Base-by-base conservation (phyloP, 2,113 vertebrate species). In the Octodon degus region DNA sequence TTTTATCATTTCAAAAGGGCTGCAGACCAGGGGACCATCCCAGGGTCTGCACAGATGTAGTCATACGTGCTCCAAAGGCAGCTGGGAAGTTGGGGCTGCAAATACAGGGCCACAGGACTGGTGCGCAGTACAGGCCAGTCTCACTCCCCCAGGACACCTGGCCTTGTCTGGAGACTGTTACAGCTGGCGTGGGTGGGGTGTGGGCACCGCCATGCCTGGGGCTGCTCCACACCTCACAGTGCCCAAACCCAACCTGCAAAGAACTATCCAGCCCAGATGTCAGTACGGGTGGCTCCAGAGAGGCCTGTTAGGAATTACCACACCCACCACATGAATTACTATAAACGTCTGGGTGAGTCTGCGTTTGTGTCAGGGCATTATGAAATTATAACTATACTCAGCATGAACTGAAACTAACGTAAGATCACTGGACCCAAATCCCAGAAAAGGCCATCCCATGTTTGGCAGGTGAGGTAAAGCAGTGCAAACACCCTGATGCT, bases 101-200 rank as follows among this genome's bases (percentile, higher is more conserved):
- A 67, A 80, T 11, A 32, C 3, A 27, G 43, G 40, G 6, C 24
- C 6, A 17, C 72, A 27, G 58, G 34, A 37, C 27, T 1, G 4
- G 20, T 55, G 47, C 27, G 4, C 2, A n/a, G 50, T 20, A 83
- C 90, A 74, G 50, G 32, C 10, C 25, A 43, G 0, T 25, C 27
- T n/a, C 40, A 30, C 16, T 80, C 37, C 11, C 32, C 3, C 0
- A 0, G 20, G 55, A 43, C 13, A n/a, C 0, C 0, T 20, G 65
- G 47, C 11, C 74, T 22, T 0, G 9, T 16, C 4, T 14, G 79
- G 24, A 24, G 79, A 72, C 13, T n/a, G 43, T 27, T 17, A 19
- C 14, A 2, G 0, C 9, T 1, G 24, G 8, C 22, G 16, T 12
- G 3, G 4, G 1, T 16, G 10, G 5, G 65, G 5, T 22, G 13